phyloP scores from a whole-genome alignment of 2,888 invertebrate genomes.

The Drosophila atripex region DNA sequence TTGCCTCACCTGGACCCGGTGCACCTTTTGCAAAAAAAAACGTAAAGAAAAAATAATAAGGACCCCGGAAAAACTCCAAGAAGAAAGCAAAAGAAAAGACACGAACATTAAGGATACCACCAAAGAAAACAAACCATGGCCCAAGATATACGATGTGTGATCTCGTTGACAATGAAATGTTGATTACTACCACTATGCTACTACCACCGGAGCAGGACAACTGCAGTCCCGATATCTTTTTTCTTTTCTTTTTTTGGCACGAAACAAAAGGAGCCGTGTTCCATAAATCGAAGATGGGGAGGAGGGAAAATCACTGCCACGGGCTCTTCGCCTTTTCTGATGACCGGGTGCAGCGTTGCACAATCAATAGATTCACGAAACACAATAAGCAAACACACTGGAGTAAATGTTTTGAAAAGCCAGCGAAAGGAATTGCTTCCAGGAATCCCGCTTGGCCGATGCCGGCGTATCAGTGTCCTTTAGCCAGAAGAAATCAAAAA shows the following conservation, averaged over 20 bases:
- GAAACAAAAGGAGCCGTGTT: constrained; percentile 62
- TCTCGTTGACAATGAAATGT: constrained; percentile 80
- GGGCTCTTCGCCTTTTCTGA: constrained; percentile 62
- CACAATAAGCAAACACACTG: constrained; percentile 65
- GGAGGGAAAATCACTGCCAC: constrained; percentile 80
- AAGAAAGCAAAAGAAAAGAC: constrained; percentile 18
- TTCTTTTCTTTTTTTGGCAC: constrained; percentile 63
- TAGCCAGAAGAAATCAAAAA: constrained; percentile 81
- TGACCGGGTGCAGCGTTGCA: constrained; percentile 73
- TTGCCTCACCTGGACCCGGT: constrained; percentile 38
- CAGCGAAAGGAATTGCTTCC: constrained; percentile 82
- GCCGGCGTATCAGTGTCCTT: constrained; percentile 77
- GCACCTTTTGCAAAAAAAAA: constrained; percentile 47
- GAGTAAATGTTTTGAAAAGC: constrained; percentile 82
- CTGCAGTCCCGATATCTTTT: constrained; percentile 37
- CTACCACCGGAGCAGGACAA: constrained; percentile 25
- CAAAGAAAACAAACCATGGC: constrained; percentile 59
- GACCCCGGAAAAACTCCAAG: constrained; percentile 20
- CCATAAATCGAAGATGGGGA: constrained; percentile 69
- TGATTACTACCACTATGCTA: constrained; percentile 58
- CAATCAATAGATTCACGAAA: constrained; percentile 63
- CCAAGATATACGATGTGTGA: constrained; percentile 81
- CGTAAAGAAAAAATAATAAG: no score
- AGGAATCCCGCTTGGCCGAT: constrained; percentile 59
- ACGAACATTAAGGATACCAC: constrained; percentile 45